These are phyloP conservation scores for Oreochromis niloticus DNA, from an alignment of 2,113 vertebrate genomes.

Conservation along the genomic window DNA sequence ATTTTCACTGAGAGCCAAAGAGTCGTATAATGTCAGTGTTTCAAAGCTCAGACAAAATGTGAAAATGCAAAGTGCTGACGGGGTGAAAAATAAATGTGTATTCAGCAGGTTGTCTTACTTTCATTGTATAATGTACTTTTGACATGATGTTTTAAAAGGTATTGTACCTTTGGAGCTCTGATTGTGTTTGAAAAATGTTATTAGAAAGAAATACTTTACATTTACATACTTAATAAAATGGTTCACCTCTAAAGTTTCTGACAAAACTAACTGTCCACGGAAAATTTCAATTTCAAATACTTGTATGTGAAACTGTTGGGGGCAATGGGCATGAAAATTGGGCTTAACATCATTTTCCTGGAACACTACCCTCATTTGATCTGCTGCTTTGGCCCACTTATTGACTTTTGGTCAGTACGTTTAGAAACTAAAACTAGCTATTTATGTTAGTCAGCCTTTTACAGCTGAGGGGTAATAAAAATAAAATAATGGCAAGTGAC, in stretches of 20 bases:
- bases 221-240: neutral
- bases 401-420: neutral
- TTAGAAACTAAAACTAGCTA: neutral
- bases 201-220: neutral
- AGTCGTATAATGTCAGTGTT: neutral
- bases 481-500: neutral
- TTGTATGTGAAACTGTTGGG: neutral
- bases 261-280: neutral
- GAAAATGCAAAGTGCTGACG: neutral
- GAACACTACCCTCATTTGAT: neutral
- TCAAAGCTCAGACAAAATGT: neutral
- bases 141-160: neutral
- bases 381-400: neutral
- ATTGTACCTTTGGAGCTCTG: neutral
- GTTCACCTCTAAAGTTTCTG: neutral
- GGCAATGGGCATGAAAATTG: neutral
- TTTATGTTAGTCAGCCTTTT: neutral
- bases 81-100: neutral
- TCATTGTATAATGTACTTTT: neutral
- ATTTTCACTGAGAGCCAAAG: neutral
- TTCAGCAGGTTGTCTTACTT: neutral
- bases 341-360: neutral
- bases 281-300: neutral
- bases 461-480: neutral
- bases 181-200: neutral